These are phyloP conservation scores for Phrynosoma platyrhinos DNA, from an alignment of 2,113 vertebrate genomes.

Conservation along the genomic window DNA sequence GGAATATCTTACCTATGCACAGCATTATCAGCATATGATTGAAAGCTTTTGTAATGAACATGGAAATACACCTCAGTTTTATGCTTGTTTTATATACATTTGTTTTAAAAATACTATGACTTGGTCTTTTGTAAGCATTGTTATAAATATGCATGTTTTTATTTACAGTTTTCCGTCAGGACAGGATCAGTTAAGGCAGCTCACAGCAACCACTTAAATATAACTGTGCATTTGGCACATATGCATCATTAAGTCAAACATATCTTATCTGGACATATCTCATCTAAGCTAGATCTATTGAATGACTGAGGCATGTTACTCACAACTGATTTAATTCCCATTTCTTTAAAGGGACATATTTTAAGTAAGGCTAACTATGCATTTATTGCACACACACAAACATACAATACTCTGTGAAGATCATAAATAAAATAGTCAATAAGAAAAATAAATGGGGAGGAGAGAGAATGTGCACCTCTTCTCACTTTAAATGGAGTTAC, in stretches of 20 bases:
- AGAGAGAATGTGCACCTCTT: constrained; percentile 3
- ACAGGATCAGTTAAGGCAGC: neutral
- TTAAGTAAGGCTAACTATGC: too few relatives aligned
- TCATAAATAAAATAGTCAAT: neutral
- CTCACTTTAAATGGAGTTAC: constrained; percentile 4
- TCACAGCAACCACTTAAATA: neutral
- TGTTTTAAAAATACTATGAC: neutral
- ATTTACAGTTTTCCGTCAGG: neutral
- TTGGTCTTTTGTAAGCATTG: neutral
- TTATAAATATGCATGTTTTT: constrained; percentile 1
- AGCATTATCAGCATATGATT: neutral
- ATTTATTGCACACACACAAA: neutral
- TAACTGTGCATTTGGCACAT: neutral
- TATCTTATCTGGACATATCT: too few relatives aligned
- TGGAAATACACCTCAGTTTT: neutral
- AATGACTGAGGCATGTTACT: too few relatives aligned
- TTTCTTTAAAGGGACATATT: too few relatives aligned
- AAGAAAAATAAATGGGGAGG: neutral
- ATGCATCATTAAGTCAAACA: neutral
- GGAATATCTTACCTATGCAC: neutral
- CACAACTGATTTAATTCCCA: too few relatives aligned
- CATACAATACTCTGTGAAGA: neutral
- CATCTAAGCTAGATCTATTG: too few relatives aligned
- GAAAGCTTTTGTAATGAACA: neutral
- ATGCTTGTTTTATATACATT: neutral